These are phyloP conservation scores for Monodelphis domestica DNA, from an alignment of 2,797 vertebrate species.

Conservation along the genomic window DNA sequence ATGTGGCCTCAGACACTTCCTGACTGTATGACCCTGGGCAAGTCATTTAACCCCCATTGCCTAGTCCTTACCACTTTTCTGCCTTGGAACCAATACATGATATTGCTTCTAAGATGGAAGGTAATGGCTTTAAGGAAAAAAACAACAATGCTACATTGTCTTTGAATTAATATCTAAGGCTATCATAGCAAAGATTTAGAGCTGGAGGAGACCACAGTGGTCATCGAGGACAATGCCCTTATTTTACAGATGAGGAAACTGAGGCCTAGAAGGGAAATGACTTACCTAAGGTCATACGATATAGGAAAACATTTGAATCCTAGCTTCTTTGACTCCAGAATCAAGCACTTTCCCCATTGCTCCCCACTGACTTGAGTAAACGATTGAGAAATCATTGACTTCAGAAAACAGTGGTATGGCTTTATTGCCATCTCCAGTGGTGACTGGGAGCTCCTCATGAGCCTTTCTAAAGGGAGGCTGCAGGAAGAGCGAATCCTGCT, in stretches of 20 bases:
- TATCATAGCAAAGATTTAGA: background rate
- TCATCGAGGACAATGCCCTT: background rate
- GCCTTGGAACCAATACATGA: no score
- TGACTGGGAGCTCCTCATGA: background rate
- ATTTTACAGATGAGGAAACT: background rate
- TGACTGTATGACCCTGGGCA: no score
- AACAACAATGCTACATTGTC: background rate
- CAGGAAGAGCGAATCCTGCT: background rate
- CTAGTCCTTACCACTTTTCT: no score
- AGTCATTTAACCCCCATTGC: no score
- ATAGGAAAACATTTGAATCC: background rate
- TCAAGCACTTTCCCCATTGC: background rate
- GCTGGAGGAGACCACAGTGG: background rate
- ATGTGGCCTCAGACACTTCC: no score
- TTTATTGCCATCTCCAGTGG: background rate
- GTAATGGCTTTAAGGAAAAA: no score
- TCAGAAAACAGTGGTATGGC: background rate
- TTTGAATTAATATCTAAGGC: background rate
- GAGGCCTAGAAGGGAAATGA: background rate
- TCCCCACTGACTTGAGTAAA: background rate
- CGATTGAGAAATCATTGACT: background rate
- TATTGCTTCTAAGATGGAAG: no score
- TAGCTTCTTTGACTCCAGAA: background rate
- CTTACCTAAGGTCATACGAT: background rate
- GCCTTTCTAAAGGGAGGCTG: background rate